Evolutionary conservation across 2,888 invertebrate species (phyloP), one percentile per base, ranked within the genome.

Genomic region (Polietes domitor): DNA sequence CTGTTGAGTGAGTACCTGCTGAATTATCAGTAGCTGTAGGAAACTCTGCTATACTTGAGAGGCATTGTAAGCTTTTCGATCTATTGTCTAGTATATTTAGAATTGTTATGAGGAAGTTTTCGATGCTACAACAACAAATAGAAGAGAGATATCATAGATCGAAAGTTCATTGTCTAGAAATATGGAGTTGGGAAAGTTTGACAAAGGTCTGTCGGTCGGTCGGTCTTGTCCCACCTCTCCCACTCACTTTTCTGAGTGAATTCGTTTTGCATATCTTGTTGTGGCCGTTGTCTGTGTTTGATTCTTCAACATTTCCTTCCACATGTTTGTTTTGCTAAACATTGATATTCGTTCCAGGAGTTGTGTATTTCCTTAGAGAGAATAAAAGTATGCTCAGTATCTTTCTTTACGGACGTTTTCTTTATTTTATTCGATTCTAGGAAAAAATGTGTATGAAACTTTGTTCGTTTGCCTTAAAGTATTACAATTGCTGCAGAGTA

Each of bases 401-500:
- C 47, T 47, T 47, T 47, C n/a, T 28, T 12, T 28, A n/a, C 55
- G 70, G 26, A 43, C 19, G 17, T 26, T 24, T 37, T 53, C 24
- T 10, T 28, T 24, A 28, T 70, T 43, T 58, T 32, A 73, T 37
- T 65, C 50, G 37, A 50, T 53, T 65, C 50, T 24, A 50, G 17
- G 58, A 80, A 71, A 80, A 71, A n/a, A 41, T 61, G 63, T 71
- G 12, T 26, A 55, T 68, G 37, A 43, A 79, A 73, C 58, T 58
- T 58, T 73, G 6, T 50, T 73, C 43, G 53, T 78, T 79, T 53
- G 72, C 10, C 73, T 71, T 83, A 55, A 73, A 50, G 61, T 80
- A 37, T 58, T 74, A 71, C 74, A 74, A 61, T 70, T 55, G 21
- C 10, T 10, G 17, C 43, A 32, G 55, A 70, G 68, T 12, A 37